phyloP scores from a whole-genome alignment of 2,888 invertebrate species.

The Philopedon plagiatum region DNA sequence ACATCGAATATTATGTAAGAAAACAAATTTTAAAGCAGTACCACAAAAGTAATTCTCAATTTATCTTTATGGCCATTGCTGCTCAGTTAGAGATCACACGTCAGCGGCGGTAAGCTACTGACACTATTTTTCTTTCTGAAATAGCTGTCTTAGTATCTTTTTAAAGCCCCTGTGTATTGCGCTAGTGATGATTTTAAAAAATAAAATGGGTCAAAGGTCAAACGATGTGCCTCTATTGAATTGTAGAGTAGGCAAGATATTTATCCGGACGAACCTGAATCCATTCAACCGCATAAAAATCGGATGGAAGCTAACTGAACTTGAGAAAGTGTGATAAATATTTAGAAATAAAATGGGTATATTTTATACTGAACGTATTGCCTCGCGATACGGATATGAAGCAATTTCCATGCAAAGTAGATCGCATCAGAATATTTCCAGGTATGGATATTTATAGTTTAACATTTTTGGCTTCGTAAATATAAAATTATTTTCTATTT shows the following conservation, averaged over 20 bases:
- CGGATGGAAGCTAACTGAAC: slow-evolving; percentile 45
- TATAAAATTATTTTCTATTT: not conserved
- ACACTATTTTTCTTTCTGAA: too few species aligned
- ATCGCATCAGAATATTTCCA: slow-evolving; percentile 32
- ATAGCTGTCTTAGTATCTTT: too few species aligned
- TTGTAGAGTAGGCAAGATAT: slow-evolving; percentile 45
- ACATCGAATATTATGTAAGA: too few species aligned
- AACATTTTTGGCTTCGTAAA: not conserved
- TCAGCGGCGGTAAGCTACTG: too few species aligned
- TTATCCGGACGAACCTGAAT: slow-evolving; percentile 36
- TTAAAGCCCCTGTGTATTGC: too few species aligned
- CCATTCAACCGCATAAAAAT: slow-evolving; percentile 44
- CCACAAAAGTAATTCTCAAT: too few species aligned
- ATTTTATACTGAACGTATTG: slow-evolving; percentile 45
- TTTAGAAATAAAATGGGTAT: slow-evolving; percentile 46
- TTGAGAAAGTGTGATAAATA: slow-evolving; percentile 49
- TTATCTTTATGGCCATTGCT: too few species aligned
- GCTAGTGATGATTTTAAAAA: not conserved
- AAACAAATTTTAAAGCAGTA: too few species aligned
- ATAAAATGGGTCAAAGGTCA: slow-evolving; percentile 33
- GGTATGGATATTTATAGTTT: slow-evolving; percentile 22
- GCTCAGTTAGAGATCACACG: too few species aligned
- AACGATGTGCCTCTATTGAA: slow-evolving; percentile 36
- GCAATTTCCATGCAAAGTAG: slow-evolving; percentile 47
- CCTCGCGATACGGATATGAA: slow-evolving; percentile 35